phyloP scores from a whole-genome alignment of 2,797 vertebrate species.

The Scolopax bukidnonensis region DNA sequence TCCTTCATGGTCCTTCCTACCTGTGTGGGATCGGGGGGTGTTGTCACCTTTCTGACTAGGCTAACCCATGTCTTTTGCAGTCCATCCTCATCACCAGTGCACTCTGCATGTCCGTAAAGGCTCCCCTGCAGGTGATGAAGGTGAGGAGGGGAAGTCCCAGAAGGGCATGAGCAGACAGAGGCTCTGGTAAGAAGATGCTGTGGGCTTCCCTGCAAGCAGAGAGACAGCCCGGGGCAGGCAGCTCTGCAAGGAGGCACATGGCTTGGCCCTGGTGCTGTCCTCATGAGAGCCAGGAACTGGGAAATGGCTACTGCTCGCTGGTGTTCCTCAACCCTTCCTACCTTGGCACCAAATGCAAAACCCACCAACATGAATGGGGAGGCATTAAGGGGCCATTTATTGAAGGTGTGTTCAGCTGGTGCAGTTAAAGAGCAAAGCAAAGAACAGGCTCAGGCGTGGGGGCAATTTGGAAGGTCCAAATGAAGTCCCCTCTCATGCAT shows the following conservation, averaged over 20 bases:
- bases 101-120: fast-evolving
- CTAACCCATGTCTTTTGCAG: background rate
- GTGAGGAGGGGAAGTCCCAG: background rate
- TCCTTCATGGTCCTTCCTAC: background rate
- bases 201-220: background rate
- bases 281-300: background rate
- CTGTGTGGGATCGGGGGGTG: background rate
- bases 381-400: background rate
- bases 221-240: background rate
- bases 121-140: background rate
- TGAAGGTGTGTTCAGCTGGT: background rate
- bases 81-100: background rate
- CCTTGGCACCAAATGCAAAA: background rate
- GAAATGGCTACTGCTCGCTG: fast-evolving
- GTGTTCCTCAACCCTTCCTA: background rate
- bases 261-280: background rate
- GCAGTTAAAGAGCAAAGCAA: background rate
- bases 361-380: background rate
- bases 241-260: background rate
- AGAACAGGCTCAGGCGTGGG: background rate
- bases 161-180: background rate
- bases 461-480: background rate
- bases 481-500: fast-evolving
- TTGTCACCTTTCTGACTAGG: background rate
- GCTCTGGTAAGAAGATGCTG: background rate